Evolutionary conservation across 2,888 invertebrate species (phyloP).

Genomic region (Hedya salicella): DNA sequence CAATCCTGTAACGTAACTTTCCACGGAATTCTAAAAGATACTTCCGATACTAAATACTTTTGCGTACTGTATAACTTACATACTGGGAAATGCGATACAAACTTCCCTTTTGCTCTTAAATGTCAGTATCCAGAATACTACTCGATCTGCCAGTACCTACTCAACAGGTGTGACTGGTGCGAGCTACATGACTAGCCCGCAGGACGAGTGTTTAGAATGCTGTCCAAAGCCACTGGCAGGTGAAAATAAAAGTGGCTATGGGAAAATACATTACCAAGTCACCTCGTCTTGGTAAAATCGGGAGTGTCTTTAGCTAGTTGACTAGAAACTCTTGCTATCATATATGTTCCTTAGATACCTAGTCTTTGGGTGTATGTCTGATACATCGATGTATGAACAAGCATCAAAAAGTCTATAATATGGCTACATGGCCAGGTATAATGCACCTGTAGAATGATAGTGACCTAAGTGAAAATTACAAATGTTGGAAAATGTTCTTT

Average conservation of each 20-base stretch:
- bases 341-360: too few species aligned
- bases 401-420: too few species aligned
- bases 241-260: conserved; percentile 32
- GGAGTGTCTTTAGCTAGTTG: background rate
- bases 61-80: conserved; percentile 4
- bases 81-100: conserved; percentile 14
- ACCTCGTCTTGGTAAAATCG: conserved; percentile 12
- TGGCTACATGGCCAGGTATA: too few species aligned
- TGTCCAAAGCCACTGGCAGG: conserved; percentile 5
- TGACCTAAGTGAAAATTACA: too few species aligned
- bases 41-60: conserved; percentile 31
- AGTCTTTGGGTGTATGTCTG: too few species aligned
- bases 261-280: conserved; percentile 29
- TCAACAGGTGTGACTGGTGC: conserved; percentile 18
- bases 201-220: background rate
- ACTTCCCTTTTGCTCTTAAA: conserved; percentile 32
- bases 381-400: too few species aligned
- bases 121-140: conserved; percentile 27
- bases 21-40: conserved; percentile 9
- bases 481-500: too few species aligned
- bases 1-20: conserved; percentile 4
- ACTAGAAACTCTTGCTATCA: too few species aligned
- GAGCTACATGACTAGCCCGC: conserved; percentile 20
- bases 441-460: too few species aligned
- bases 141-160: conserved; percentile 26